These are phyloP conservation scores for Drosophila ficusphila DNA, from an alignment of 1,140 invertebrate genomes.

Conservation along the genomic window DNA sequence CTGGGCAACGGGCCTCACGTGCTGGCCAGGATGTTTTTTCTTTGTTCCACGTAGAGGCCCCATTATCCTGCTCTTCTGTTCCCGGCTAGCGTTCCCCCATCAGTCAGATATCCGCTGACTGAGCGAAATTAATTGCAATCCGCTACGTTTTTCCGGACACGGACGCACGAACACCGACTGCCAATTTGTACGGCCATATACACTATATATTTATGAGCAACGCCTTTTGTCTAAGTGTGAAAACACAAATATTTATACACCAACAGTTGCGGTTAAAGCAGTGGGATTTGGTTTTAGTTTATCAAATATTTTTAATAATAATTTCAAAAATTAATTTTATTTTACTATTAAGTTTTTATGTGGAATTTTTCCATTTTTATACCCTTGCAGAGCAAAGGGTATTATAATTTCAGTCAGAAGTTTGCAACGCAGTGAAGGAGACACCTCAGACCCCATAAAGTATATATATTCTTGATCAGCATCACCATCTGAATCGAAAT, in stretches of 20 bases:
- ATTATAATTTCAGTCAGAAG: too few species aligned
- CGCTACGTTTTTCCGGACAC: conserved; percentile 71
- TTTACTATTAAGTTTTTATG: too few species aligned
- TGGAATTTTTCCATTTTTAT: too few species aligned
- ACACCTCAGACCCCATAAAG: too few species aligned
- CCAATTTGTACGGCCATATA: conserved; percentile 22
- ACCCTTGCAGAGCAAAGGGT: too few species aligned
- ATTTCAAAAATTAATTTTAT: too few species aligned
- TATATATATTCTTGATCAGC: too few species aligned
- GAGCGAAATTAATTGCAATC: conserved; percentile 80
- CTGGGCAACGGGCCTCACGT: conserved; percentile 21
- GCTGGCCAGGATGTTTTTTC: conserved; percentile 31
- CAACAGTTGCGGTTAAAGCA: not conserved
- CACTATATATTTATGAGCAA: not conserved
- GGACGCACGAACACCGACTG: conserved; percentile 20
- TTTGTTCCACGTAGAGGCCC: conserved; percentile 32
- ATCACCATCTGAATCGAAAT: too few species aligned
- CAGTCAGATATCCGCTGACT: conserved; percentile 64
- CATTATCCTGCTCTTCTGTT: not conserved
- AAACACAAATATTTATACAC: not conserved
- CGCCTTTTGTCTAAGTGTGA: conserved; percentile 11
- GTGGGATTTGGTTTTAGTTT: not conserved
- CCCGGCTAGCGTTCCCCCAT: not conserved
- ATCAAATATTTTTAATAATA: too few species aligned
- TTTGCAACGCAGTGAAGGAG: too few species aligned